Evolutionary conservation across 2,888 invertebrate species (phyloP).

Genomic region (Eurois occulta): DNA sequence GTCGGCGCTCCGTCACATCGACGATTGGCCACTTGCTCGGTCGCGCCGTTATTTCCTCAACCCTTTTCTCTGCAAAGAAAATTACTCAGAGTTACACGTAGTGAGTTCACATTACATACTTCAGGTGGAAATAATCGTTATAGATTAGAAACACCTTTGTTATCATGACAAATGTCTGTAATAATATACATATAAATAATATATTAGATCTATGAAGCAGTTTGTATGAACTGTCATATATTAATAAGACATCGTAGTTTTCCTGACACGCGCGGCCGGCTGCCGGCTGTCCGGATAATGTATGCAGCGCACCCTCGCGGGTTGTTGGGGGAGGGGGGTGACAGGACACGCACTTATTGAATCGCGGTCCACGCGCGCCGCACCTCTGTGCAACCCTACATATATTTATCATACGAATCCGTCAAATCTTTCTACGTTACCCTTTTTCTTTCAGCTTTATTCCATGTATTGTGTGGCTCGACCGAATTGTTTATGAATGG

Average conservation of each 20-base stretch:
- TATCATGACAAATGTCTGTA: background rate
- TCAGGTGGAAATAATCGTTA: background rate
- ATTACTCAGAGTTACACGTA: too few relatives aligned
- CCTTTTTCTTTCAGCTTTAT: conserved; percentile 9
- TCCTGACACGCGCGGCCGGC: conserved; percentile 1
- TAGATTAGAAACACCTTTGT: background rate
- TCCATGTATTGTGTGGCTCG: background rate
- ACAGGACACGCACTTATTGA: conserved; percentile 34
- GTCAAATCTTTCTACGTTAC: background rate
- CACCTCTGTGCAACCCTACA: conserved; percentile 3
- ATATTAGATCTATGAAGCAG: background rate
- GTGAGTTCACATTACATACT: background rate
- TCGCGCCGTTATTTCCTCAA: too few relatives aligned
- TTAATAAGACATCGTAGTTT: background rate
- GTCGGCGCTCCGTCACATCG: conserved; percentile 10
- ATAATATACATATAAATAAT: background rate
- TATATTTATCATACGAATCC: conserved; percentile 27
- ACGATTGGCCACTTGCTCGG: background rate
- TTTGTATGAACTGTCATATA: background rate
- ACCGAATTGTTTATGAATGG: background rate
- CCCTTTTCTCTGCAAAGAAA: too few relatives aligned
- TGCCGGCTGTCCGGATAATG: conserved; percentile 14
- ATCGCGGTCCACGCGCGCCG: conserved; percentile 3
- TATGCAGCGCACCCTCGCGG: conserved; percentile 6
- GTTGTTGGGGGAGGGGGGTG: background rate